Conservation (phyloP, 2,113 vertebrate species). For the Melierax canorus region DNA sequence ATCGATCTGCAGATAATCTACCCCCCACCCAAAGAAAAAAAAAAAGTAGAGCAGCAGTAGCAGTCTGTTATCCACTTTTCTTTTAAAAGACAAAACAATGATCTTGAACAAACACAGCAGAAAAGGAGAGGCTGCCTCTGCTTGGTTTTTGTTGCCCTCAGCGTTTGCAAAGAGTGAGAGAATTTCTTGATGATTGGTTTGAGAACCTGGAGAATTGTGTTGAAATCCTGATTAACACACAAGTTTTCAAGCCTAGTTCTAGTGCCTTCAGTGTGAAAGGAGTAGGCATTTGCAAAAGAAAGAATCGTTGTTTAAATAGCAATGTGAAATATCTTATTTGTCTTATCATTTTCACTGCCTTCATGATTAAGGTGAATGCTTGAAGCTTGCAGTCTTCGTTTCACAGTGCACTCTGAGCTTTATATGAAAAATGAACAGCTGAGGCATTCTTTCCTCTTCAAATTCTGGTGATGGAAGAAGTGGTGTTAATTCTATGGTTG, state of each 20-base stretch:
- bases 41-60: not conserved
- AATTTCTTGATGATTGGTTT: slow-evolving; percentile 17
- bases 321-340: slow-evolving; percentile 39
- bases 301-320: slow-evolving; percentile 58
- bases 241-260: not conserved
- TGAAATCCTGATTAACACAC: slow-evolving; percentile 34
- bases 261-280: slow-evolving; percentile 41
- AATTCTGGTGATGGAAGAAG: not conserved
- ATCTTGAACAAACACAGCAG: not conserved
- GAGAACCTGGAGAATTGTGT: slow-evolving; percentile 17
- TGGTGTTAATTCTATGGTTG: not conserved
- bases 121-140: not conserved
- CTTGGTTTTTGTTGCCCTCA: not conserved
- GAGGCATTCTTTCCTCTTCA: not conserved
- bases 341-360: slow-evolving; percentile 14
- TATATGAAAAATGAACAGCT: not conserved
- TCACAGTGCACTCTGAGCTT: not conserved
- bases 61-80: not conserved
- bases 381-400: not conserved
- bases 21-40: not conserved
- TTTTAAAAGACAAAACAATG: slow-evolving; percentile 3
- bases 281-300: slow-evolving; percentile 34
- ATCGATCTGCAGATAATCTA: slow-evolving; percentile 10
- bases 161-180: not conserved
- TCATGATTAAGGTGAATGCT: slow-evolving; percentile 17